Conservation (phyloP, 1,140 invertebrate species). For the Trichonephila inaurata region DNA sequence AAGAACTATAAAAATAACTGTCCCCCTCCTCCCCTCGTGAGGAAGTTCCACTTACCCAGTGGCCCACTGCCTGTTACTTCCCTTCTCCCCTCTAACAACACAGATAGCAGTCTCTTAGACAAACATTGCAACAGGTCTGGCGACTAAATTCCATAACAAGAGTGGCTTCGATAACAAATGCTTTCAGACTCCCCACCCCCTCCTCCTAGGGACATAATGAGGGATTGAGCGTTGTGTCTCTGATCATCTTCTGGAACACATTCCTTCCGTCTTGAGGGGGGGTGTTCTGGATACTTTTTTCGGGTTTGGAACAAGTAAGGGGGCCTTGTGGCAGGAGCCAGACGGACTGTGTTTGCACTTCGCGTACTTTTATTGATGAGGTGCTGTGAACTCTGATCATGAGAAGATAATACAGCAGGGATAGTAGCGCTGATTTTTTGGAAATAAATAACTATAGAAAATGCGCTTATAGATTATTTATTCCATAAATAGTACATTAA, state of each 20-base stretch:
- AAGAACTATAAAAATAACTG: neutral
- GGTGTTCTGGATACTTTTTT: neutral
- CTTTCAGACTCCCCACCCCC: neutral
- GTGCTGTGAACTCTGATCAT: no score
- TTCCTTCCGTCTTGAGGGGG: neutral
- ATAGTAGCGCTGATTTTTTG: no score
- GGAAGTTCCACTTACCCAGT: constrained; percentile 56
- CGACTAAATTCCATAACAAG: neutral
- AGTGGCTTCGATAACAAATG: neutral
- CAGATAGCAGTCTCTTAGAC: constrained; percentile 1
- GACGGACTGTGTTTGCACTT: no score
- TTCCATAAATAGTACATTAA: no score
- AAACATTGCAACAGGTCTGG: constrained; percentile 46
- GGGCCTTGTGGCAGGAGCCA: neutral
- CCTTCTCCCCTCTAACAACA: neutral
- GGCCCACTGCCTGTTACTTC: constrained; percentile 15
- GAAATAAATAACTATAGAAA: no score
- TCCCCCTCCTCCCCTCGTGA: neutral
- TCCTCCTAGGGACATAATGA: neutral
- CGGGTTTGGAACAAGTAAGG: neutral
- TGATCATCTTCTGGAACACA: neutral
- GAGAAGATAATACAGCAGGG: no score
- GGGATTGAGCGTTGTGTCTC: neutral
- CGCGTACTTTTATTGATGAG: no score
- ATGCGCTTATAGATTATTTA: no score